These are phyloP conservation scores for Lota lota DNA, from an alignment of 2,113 vertebrate species.

Conservation along the genomic window DNA sequence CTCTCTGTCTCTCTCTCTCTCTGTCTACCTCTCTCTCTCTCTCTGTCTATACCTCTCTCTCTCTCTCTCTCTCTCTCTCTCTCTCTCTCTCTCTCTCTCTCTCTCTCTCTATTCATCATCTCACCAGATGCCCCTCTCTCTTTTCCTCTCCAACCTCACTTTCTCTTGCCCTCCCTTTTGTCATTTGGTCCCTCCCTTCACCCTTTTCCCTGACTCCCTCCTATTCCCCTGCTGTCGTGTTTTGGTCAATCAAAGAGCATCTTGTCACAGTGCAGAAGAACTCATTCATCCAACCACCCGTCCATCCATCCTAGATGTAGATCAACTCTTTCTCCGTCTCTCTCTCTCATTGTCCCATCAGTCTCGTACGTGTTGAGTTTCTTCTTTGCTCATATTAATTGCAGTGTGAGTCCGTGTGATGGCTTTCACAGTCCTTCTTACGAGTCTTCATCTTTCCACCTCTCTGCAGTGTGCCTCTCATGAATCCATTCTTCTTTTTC, in stretches of 20 bases:
- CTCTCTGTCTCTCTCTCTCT: conserved; percentile 16
- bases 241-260: neutral
- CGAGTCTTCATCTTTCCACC: neutral
- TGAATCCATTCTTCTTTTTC: neutral
- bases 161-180: neutral
- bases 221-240: neutral
- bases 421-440: neutral
- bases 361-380: neutral
- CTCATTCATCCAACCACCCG: neutral
- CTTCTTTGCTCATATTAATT: neutral
- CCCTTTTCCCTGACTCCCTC: neutral
- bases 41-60: conserved; percentile 23
- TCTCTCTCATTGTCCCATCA: neutral
- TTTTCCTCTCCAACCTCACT: conserved; percentile 29
- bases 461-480: neutral
- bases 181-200: neutral
- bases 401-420: neutral
- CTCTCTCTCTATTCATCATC: conserved; percentile 10
- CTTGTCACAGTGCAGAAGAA: neutral
- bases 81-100: no score
- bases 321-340: neutral
- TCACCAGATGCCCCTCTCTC: conserved; percentile 2
- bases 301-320: neutral
- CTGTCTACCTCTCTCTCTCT: conserved; percentile 31
- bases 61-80: conserved; percentile 9